phyloP scores from a whole-genome alignment of 2,113 vertebrate species.

The Falcunculus frontatus region DNA sequence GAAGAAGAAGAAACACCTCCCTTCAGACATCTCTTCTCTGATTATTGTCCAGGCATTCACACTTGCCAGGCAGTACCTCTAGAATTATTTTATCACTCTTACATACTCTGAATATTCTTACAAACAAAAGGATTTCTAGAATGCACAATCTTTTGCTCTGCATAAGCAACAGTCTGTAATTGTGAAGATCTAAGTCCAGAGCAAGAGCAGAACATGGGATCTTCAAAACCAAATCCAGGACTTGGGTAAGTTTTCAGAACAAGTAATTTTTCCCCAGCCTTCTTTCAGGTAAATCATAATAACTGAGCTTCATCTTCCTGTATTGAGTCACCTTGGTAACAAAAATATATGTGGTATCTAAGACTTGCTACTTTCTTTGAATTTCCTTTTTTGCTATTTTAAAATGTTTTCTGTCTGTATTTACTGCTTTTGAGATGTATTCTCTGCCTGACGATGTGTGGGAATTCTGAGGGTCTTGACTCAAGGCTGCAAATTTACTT shows the following conservation, averaged over 20 bases:
- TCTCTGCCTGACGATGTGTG: not conserved
- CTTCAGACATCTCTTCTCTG: not conserved
- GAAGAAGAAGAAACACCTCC: not conserved
- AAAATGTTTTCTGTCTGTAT: not conserved
- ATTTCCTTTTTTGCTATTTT: conserved; percentile 1
- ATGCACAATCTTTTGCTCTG: not conserved
- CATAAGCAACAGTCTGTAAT: rapidly evolving
- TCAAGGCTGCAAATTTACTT: not conserved
- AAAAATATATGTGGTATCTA: not conserved
- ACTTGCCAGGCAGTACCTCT: not conserved
- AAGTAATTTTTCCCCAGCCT: not conserved
- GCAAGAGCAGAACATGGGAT: not conserved
- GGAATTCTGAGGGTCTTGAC: not conserved
- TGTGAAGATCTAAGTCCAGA: rapidly evolving
- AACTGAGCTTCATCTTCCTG: not conserved
- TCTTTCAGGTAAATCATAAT: not conserved
- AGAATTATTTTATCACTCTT: not conserved
- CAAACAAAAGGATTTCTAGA: not conserved
- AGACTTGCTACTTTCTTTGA: not conserved
- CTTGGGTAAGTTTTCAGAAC: not conserved
- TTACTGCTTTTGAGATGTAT: not conserved
- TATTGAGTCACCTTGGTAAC: not conserved
- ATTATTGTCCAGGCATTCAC: not conserved
- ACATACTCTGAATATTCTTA: not conserved
- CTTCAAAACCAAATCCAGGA: not conserved